A percentile compares a stretch with the other conserved stretches of the same genome.
These are phyloP conservation scores for Sarcoramphus papa DNA, from an alignment of 2,797 vertebrate genomes.

Conservation along the genomic window DNA sequence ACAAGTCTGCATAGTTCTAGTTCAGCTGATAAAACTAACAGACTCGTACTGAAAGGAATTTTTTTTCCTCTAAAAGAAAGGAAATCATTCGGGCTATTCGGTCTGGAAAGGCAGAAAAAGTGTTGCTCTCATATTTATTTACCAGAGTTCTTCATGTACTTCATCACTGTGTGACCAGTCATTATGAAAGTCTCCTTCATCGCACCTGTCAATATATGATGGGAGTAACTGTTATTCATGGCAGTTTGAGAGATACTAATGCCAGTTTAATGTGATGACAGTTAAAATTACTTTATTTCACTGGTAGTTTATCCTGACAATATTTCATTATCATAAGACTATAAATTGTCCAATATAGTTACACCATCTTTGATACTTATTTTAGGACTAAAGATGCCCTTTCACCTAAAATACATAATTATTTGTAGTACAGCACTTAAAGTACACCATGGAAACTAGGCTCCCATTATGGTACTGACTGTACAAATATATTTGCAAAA, in stretches of 20 bases:
- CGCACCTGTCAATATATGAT: constrained; percentile 82
- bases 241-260: constrained; percentile 73
- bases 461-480: background rate
- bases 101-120: background rate
- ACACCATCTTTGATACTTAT: background rate
- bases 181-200: constrained; percentile 82
- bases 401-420: background rate
- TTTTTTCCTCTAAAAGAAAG: background rate
- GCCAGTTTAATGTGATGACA: background rate
- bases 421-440: background rate
- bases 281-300: background rate
- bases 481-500: background rate
- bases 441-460: background rate
- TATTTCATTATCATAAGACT: background rate
- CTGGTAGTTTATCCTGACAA: background rate
- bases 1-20: background rate
- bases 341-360: background rate
- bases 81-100: background rate
- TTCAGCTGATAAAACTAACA: background rate
- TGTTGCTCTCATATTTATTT: background rate
- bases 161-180: constrained; percentile 70
- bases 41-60: background rate
- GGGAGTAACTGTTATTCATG: constrained; percentile 85
- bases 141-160: constrained; percentile 82
- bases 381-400: background rate